Evolutionary conservation across 2,113 vertebrate species (phyloP).

Genomic region (Speoplatyrhinus poulsoni): DNA sequence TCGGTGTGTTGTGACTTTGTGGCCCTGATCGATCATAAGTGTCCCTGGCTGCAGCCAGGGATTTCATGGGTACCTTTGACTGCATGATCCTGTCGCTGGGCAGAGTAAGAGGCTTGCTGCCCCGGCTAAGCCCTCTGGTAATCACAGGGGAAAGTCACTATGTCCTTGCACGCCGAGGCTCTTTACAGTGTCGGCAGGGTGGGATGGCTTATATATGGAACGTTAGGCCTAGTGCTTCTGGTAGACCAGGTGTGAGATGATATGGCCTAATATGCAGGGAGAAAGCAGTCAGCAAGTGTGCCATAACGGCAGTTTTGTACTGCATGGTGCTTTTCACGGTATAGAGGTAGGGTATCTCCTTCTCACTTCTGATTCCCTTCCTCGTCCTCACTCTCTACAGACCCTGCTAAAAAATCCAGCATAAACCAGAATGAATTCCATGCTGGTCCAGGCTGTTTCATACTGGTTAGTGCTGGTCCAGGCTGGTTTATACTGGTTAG

Average conservation of each 20-base stretch:
- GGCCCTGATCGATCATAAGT: slow-evolving; percentile 14
- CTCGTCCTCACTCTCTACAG: background rate
- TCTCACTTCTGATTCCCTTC: background rate
- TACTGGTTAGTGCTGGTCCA: too few relatives aligned
- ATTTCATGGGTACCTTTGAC: slow-evolving; percentile 62
- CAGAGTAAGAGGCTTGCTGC: slow-evolving; percentile 71
- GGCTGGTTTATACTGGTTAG: too few relatives aligned
- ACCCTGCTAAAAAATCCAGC: background rate
- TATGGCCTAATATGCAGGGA: slow-evolving; percentile 34
- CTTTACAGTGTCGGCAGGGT: slow-evolving; percentile 37
- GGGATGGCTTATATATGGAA: slow-evolving; percentile 2
- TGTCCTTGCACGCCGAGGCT: slow-evolving; percentile 51
- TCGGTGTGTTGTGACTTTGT: background rate
- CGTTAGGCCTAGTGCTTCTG: background rate
- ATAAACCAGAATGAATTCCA: too few relatives aligned
- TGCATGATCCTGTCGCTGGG: slow-evolving; percentile 59
- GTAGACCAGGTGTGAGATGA: slow-evolving; percentile 6
- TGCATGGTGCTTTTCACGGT: background rate
- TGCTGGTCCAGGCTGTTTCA: too few relatives aligned
- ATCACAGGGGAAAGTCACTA: slow-evolving; percentile 69
- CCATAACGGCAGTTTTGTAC: slow-evolving; percentile 7
- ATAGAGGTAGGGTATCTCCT: slow-evolving; percentile 2
- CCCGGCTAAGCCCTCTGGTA: slow-evolving; percentile 62
- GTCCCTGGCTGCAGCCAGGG: slow-evolving; percentile 20
- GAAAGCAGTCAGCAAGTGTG: slow-evolving; percentile 7